A percentile compares a stretch with the other conserved stretches of the same genome.
Conservation (phyloP, 2,797 vertebrate species). For the Thaleichthys pacificus region DNA sequence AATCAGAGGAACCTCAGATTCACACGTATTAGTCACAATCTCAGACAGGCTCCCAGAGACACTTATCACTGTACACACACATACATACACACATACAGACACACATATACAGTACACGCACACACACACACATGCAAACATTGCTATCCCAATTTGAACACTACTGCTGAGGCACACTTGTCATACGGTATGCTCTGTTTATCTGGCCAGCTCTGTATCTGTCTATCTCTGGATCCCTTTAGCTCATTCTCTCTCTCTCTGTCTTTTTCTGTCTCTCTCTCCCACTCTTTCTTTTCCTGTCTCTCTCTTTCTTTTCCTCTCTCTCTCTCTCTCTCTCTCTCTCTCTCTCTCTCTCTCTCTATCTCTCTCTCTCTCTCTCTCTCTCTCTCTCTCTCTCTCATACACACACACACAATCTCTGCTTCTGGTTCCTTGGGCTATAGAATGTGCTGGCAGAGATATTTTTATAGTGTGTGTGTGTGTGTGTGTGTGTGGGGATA, state of each 20-base stretch:
- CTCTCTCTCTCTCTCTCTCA: slow-evolving; percentile 7
- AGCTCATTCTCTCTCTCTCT: too few species aligned
- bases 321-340: slow-evolving; percentile 13
- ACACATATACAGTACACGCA: slow-evolving; percentile 14
- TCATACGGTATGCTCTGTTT: too few species aligned
- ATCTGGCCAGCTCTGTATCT: too few species aligned
- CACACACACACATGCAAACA: slow-evolving; percentile 20
- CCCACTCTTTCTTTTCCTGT: too few species aligned
- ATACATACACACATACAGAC: slow-evolving; percentile 6
- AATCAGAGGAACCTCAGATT: slow-evolving; percentile 44
- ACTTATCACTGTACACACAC: slow-evolving; percentile 27
- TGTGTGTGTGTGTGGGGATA: slow-evolving; percentile 38
- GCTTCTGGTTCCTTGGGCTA: slow-evolving; percentile 5
- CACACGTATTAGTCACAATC: slow-evolving; percentile 51
- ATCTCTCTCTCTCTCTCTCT: slow-evolving; percentile 12
- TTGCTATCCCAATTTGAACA: not conserved
- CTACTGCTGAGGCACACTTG: not conserved
- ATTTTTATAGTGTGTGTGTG: slow-evolving; percentile 49
- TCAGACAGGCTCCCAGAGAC: slow-evolving; percentile 18
- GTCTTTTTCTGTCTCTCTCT: too few species aligned
- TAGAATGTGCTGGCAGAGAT: slow-evolving; percentile 48
- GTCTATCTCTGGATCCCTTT: too few species aligned
- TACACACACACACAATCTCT: not conserved
- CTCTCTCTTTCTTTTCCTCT: too few species aligned
- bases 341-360: slow-evolving; percentile 17